A percentile compares a stretch with the other conserved stretches of the same genome.
phyloP scores from a whole-genome alignment of 2,888 invertebrate genomes.

The Arctia plantaginis region DNA sequence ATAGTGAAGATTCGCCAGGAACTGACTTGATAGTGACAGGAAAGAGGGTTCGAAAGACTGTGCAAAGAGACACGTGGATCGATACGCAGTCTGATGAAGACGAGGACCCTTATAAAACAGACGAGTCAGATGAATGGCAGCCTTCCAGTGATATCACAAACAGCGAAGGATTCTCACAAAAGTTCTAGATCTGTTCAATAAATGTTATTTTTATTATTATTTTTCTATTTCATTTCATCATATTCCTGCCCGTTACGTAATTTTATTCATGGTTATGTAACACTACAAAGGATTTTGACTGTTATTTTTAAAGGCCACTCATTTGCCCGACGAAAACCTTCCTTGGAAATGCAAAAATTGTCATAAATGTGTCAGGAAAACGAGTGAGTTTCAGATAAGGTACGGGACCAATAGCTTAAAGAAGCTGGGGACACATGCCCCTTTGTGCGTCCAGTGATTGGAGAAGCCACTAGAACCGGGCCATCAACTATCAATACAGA shows the following conservation, averaged over 20 bases:
- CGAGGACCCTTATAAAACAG: slow-evolving; percentile 80
- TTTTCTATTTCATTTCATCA: neutral
- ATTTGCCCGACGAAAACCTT: no score
- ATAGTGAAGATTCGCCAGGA: slow-evolving; percentile 37
- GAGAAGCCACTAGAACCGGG: no score
- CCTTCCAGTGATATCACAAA: slow-evolving; percentile 65
- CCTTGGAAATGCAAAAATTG: no score
- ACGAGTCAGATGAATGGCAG: slow-evolving; percentile 82
- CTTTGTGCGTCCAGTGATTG: no score
- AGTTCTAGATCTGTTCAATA: slow-evolving; percentile 31
- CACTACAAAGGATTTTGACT: neutral
- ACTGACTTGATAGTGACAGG: slow-evolving; percentile 61
- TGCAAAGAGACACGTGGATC: slow-evolving; percentile 54
- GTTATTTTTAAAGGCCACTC: neutral
- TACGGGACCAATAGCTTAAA: no score
- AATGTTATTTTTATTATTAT: slow-evolving; percentile 16
- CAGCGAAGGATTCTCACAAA: slow-evolving; percentile 59
- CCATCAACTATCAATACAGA: no score
- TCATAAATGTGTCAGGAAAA: no score
- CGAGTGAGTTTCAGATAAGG: no score
- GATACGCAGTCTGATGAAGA: slow-evolving; percentile 70
- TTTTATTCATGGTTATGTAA: neutral
- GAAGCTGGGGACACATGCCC: no score
- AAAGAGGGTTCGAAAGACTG: slow-evolving; percentile 64
- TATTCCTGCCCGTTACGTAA: neutral